Base-by-base conservation (phyloP, 2,888 invertebrate genomes). In the Drosophila recens region DNA sequence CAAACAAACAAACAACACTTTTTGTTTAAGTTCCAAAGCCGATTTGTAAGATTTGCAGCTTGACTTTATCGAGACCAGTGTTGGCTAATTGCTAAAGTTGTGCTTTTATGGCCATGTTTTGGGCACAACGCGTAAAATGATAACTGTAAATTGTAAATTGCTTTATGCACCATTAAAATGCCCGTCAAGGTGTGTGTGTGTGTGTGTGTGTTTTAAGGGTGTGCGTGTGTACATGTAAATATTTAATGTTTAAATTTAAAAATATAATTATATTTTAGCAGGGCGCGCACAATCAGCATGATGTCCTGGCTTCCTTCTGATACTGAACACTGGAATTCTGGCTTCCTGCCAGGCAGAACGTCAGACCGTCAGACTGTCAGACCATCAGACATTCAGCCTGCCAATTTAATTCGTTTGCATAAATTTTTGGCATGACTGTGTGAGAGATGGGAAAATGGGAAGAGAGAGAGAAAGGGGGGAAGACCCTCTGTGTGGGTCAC, bases 371-470 rank as follows among this genome's bases (percentile, higher is more conserved):
- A 57, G 27, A 17, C 20, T 20, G 43, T 43, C 43, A 43, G 27
- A n/a, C 20, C 11, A 13, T 23, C 45, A 45, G 69, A 34, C 40
- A 43, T 48, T 66, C 70, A 54, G 72, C 67, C 82, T 82, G 87
- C 81, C 87, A 87, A 82, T 82, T 84, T 84, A 84, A 87, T 87
- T 87, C 82, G 82, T 84, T 87, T 87, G 87, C 87, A 82, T 82
- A 82, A 67, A 87, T 82, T 87, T 82, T 80, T 76, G 67, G 61
- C 40, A 52, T 42, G 46, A 17, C 48, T 36, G 46, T 11, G 8
- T 17, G 46, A 20, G 3, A 4, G 30, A 4, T 34, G 0, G 34
- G 27, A 27, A 2, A 20, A 3, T 20, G 0, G 20, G 27, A 27
- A 15, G 17, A 13, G 17, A 13, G 27, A 20, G 1, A 8, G n/a